These are phyloP conservation scores for Holothuria leucospilota DNA, from an alignment of 53 echinoderm and acorn worm species.

Conservation along the genomic window DNA sequence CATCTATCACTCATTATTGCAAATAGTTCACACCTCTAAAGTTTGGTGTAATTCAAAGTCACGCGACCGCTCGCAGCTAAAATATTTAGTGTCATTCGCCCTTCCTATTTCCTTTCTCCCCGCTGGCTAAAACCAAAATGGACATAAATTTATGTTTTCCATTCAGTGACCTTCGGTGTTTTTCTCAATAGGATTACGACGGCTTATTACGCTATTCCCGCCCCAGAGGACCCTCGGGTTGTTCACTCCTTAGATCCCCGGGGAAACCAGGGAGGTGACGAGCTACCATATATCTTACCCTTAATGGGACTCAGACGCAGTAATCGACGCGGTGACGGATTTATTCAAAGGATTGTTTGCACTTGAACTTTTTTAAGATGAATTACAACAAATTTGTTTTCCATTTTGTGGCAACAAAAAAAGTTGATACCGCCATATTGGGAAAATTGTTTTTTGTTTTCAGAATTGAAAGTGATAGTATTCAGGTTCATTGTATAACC, in stretches of 20 bases:
- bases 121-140: background rate
- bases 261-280: too few relatives aligned
- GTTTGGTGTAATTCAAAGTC: too few relatives aligned
- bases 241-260: too few relatives aligned
- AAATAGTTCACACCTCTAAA: too few relatives aligned
- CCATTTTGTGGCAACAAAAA: background rate
- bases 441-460: too few relatives aligned
- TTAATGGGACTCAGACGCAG: background rate
- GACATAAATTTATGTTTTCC: conserved; percentile 34
- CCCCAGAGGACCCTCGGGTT: background rate
- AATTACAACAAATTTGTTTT: conserved; percentile 3
- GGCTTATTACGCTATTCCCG: background rate
- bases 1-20: too few relatives aligned
- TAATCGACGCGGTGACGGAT: conserved; percentile 6
- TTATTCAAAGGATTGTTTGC: conserved; percentile 9
- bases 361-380: conserved; percentile 1
- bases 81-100: too few relatives aligned
- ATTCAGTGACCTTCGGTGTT: conserved; percentile 20
- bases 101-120: background rate
- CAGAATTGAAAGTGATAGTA: too few relatives aligned
- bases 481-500: too few relatives aligned
- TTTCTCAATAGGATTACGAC: background rate
- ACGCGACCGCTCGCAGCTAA: too few relatives aligned
- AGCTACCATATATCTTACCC: too few relatives aligned
- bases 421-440: background rate